Evolutionary conservation across 2,797 vertebrate species (phyloP), one percentile per base, ranked within the genome.

Genomic region (Psittacula derbiana): DNA sequence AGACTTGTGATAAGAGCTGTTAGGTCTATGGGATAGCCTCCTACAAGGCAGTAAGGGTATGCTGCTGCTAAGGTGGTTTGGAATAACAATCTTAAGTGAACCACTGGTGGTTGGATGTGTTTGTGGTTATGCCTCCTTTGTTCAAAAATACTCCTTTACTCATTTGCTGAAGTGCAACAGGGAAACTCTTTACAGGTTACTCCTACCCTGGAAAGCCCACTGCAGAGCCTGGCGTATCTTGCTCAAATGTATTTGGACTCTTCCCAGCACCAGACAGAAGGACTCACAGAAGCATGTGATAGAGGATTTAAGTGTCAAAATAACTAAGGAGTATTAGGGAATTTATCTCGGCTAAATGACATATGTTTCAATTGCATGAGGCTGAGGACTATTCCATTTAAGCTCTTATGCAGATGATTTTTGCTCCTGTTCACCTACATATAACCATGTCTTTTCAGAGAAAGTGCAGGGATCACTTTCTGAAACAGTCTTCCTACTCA

Each of bases 331-430:
- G 66, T 89, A 96, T 97, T 95, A 96, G 60, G 72, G 89, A 93
- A 95, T 94, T 95, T 96, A 96, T 96, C 90, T 95, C 5, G 1
- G 84, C 86, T 94, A 85, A 91, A 79, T 94, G 94, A 92, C 96
- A 94, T 96, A 92, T 94, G 90, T 91, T 96, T 95, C 90, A 93
- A 83, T 97, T 92, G 52, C 55, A 88, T 84, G 83, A 88, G 53
- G 76, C 78, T 86, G 78, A 94, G 60, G 72, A 90, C 80, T 88
- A 67, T 82, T 88, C 33, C 64, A 60, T 88, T 94, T 93, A 86
- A 92, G 81, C 50, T 84, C 60, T 93, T 81, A 80, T 16, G 60
- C 41, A 72, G 52, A 90, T 91, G 13, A 38, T 80, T 95, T 92
- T 93, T 94, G 30, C 38, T 94, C 44, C 64, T 73, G 9, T 80